Evolutionary conservation across 2,797 vertebrate species (phyloP), one percentile per base, ranked within the genome.

Genomic region (Hippopotamyrus pictus): DNA sequence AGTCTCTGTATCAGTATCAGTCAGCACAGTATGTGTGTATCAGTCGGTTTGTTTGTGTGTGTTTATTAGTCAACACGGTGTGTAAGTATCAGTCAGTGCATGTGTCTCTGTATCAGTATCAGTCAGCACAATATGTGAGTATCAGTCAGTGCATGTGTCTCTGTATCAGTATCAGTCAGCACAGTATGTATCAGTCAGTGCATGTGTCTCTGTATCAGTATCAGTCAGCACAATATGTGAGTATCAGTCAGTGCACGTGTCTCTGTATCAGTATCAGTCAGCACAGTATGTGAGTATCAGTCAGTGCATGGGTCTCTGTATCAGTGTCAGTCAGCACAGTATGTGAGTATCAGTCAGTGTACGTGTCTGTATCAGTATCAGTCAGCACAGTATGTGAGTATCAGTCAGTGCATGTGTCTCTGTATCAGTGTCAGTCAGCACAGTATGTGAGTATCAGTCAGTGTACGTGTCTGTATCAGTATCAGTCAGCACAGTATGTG

Each of bases 381-480:
- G 51, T 54, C 14, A 59, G n/a, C 4, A 57, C 3, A 5, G 22
- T 22, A 5, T 46, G 37, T 7, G 37, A 59, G 83, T 57, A n/a
- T 17, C 86, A 90, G 97, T 88, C 92, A 99, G 54, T n/a, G 19
- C 1, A 12, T 54, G 37, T 3, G 82, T 44, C 51, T 29, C 29
- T 59, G 33, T 84, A 19, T 89, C 17, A 22, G 87, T 89, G 69
- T 69, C 19, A 57, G 54, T n/a, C 17, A 57, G 54, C 19, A 57
- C 19, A 1, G 54, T 57, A 1, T 59, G 57, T 59, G 57, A 53
- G 54, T 84, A 54, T 12, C 65, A 37, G 65, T 73, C 65, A 46
- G 44, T 3, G 25, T 8, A 48, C 3, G 62, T 44, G 44, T 59
- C 46, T 48, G 46, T 48, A 48, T 48, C 46, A 48, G 5, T 8